Conservation (phyloP, 2,797 vertebrate genomes). For the Meriones psammophilus region DNA sequence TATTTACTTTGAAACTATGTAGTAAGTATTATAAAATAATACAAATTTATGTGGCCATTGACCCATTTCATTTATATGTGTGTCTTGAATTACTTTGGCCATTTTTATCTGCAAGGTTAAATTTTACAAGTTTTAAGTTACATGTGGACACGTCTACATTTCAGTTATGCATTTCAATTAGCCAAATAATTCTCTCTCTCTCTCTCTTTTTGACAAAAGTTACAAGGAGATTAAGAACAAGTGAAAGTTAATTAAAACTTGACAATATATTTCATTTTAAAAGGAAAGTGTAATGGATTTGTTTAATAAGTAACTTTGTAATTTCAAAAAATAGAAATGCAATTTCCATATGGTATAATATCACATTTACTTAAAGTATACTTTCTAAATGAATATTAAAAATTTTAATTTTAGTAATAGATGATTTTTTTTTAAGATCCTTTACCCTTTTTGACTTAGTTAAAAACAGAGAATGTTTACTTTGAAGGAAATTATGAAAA, state of each 20-base stretch:
- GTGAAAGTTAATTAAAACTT: neutral
- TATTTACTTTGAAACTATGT: slow-evolving; percentile 22
- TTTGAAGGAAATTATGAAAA: neutral
- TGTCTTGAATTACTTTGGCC: slow-evolving; percentile 11
- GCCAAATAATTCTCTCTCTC: neutral
- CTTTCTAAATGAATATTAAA: neutral
- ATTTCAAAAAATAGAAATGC: slow-evolving; percentile 58
- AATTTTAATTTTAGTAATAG: slow-evolving; percentile 6
- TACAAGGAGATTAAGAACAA: slow-evolving; percentile 7
- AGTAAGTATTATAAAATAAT: slow-evolving; percentile 36
- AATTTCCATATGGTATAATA: slow-evolving; percentile 30
- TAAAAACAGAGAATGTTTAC: neutral
- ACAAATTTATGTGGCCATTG: neutral
- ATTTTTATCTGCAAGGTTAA: neutral
- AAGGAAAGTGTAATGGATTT: neutral
- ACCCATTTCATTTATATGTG: neutral
- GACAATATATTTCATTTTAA: slow-evolving; percentile 30
- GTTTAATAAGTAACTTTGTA: neutral
- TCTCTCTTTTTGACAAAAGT: neutral
- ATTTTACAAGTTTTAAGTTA: slow-evolving; percentile 33
- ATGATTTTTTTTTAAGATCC: neutral
- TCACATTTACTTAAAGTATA: neutral
- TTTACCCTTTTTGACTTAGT: neutral
- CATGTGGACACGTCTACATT: neutral
- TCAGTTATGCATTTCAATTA: neutral